These are phyloP conservation scores for Rhamnusium bicolor DNA, from an alignment of 2,888 invertebrate species.

Conservation along the genomic window DNA sequence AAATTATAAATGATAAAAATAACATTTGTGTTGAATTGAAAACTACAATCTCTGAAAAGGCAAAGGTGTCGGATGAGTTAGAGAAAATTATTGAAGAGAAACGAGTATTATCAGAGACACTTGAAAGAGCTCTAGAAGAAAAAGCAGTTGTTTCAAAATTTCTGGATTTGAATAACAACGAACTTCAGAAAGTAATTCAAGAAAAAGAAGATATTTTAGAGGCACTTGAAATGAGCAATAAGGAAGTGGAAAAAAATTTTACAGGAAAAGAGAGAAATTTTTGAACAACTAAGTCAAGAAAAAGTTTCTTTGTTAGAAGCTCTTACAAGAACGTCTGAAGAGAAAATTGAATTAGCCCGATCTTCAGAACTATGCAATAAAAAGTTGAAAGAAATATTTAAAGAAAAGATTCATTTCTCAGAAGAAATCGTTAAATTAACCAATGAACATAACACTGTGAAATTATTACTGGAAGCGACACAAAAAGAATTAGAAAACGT, in stretches of 20 bases:
- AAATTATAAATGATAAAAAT: slow-evolving; percentile 8
- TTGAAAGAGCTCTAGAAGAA: slow-evolving; percentile 44
- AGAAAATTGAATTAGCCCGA: slow-evolving; percentile 30
- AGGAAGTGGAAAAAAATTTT: slow-evolving; percentile 44
- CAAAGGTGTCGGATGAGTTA: slow-evolving; percentile 15
- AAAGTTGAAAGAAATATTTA: background rate
- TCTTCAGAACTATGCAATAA: slow-evolving; percentile 6
- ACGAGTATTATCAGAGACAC: slow-evolving; percentile 1
- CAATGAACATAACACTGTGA: background rate
- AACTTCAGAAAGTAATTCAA: slow-evolving; percentile 48
- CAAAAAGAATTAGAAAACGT: slow-evolving; percentile 8
- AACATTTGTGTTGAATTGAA: background rate
- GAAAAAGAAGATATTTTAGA: slow-evolving; percentile 53
- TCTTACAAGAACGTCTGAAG: slow-evolving; percentile 21
- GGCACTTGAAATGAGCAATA: slow-evolving; percentile 53
- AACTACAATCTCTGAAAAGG: background rate
- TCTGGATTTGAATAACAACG: slow-evolving; percentile 50
- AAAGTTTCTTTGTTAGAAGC: slow-evolving; percentile 11
- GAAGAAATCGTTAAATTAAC: background rate
- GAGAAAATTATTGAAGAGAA: slow-evolving; percentile 35
- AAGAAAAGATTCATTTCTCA: slow-evolving; percentile 14
- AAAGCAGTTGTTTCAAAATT: slow-evolving; percentile 51
- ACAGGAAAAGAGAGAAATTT: slow-evolving; percentile 1
- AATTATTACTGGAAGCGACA: background rate
- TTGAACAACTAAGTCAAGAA: slow-evolving; percentile 14